These are phyloP conservation scores for Gobius niger DNA, from an alignment of 2,113 vertebrate species.

Conservation along the genomic window DNA sequence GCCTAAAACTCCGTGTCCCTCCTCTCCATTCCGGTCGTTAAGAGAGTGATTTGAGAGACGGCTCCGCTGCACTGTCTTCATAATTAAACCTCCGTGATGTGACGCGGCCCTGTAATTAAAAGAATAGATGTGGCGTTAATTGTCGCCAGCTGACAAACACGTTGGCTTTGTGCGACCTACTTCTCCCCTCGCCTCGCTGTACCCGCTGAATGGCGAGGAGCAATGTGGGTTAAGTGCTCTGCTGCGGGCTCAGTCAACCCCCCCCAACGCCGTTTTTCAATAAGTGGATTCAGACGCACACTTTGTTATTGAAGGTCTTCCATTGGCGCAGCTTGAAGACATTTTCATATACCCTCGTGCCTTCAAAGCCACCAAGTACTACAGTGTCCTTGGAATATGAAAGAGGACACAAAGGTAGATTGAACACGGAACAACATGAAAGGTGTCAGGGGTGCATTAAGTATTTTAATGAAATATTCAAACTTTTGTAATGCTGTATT, in stretches of 20 bases:
- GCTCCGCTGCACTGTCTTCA: neutral
- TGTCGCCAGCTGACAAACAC: slow-evolving; percentile 20
- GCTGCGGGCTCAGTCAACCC: slow-evolving; percentile 31
- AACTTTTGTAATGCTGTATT: too few species aligned
- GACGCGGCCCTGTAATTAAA: slow-evolving; percentile 35
- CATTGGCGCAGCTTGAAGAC: neutral
- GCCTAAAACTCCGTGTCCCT: neutral
- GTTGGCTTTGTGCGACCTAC: slow-evolving; percentile 50
- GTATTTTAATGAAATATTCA: too few species aligned
- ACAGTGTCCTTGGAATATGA: too few species aligned
- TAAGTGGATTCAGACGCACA: slow-evolving; percentile 28
- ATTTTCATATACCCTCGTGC: neutral
- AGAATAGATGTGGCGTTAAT: slow-evolving; percentile 37
- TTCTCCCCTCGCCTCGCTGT: slow-evolving; percentile 11
- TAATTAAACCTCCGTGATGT: neutral
- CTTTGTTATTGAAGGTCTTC: slow-evolving; percentile 3
- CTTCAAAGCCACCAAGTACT: too few species aligned
- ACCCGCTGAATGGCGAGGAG: slow-evolving; percentile 6
- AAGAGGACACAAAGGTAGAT: too few species aligned
- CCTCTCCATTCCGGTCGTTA: neutral
- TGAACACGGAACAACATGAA: too few species aligned
- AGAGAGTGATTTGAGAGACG: neutral
- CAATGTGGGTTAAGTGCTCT: slow-evolving; percentile 60
- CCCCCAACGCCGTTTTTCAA: slow-evolving; percentile 37
- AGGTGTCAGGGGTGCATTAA: too few species aligned